Evolutionary conservation across 2,113 vertebrate genomes (phyloP), one percentile per base, ranked within the genome.

Genomic region (Psittacus erithacus): DNA sequence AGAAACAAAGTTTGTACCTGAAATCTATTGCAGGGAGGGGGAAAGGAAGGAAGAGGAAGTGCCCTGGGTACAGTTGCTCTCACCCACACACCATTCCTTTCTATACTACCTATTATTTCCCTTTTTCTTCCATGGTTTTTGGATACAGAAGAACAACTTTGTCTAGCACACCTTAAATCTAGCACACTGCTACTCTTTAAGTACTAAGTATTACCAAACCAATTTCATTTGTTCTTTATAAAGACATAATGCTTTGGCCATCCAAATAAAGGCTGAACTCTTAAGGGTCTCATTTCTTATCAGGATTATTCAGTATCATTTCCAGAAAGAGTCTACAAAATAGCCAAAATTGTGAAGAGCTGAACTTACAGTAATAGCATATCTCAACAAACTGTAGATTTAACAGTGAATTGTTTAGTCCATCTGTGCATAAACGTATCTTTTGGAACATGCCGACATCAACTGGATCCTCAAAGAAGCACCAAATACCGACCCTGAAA

Each of bases 401-500:
- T 74, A 91, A 73, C 28, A 79, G 47, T 35, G 35, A 93, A 79
- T 13, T 7, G 13, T 31, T 86, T 52, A 28, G 35, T 31, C 18
- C 27, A 59, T 10, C 38, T 70, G 44, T 1, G 0, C 6, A 6
- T 9, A 71, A 67, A 52, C 4, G 13, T 0, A 1, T 13, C 11
- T 53, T 84, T 85, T 78, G 41, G 38, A 88, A 62, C 0, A 0
- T n/a, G 63, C 18, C 53, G 70, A 5, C 13, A 50, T 64, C 53
- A 74, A 10, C 13, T 63, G 38, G 10, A 55, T 88, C 74, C 47
- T 78, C 62, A 74, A 80, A 53, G 15, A 31, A 44, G 41, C 44
- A 77, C 6, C 15, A 57, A 35, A 18, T 33, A 39, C 18, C 1
- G 2, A 55, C 4, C 3, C 12, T 19, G 15, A 92, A 69, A 55